These are phyloP conservation scores for Bothrops jararaca DNA, from an alignment of 2,113 vertebrate species.

Conservation along the genomic window DNA sequence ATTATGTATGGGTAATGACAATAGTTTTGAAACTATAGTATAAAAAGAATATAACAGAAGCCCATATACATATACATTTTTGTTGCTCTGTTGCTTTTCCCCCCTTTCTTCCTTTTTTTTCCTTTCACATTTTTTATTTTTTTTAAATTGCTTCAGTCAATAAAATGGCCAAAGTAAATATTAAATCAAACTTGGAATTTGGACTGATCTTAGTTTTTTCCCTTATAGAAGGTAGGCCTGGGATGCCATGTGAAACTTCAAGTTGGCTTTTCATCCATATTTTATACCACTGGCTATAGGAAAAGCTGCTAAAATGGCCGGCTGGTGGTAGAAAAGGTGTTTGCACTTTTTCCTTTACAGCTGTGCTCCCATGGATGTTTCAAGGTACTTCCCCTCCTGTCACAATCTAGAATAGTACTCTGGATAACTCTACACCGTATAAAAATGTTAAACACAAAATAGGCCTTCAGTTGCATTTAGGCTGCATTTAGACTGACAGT, in stretches of 20 bases:
- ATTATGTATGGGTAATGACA: not conserved
- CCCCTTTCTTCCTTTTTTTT: not conserved
- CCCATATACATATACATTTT: not conserved
- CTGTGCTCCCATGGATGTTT: not conserved
- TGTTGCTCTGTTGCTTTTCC: not conserved
- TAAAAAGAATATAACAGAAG: not conserved
- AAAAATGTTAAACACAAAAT: not conserved
- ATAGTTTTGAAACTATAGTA: not conserved
- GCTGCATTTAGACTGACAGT: not conserved
- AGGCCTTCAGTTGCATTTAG: not conserved
- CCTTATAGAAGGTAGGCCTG: not conserved
- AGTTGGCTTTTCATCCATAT: not conserved
- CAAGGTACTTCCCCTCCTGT: not conserved
- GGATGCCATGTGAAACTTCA: not conserved
- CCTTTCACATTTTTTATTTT: not conserved
- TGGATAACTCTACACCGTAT: not conserved
- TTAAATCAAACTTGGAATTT: not conserved
- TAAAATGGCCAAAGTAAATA: not conserved
- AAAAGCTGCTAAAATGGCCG: not conserved
- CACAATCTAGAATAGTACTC: not conserved
- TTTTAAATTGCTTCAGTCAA: not conserved
- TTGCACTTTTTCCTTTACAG: not conserved
- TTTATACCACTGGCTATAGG: not conserved
- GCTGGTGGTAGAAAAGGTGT: not conserved
- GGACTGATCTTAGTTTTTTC: not conserved